These are phyloP conservation scores for Gorilla gorilla DNA, from an alignment of 2,113 vertebrate genomes.

Conservation along the genomic window DNA sequence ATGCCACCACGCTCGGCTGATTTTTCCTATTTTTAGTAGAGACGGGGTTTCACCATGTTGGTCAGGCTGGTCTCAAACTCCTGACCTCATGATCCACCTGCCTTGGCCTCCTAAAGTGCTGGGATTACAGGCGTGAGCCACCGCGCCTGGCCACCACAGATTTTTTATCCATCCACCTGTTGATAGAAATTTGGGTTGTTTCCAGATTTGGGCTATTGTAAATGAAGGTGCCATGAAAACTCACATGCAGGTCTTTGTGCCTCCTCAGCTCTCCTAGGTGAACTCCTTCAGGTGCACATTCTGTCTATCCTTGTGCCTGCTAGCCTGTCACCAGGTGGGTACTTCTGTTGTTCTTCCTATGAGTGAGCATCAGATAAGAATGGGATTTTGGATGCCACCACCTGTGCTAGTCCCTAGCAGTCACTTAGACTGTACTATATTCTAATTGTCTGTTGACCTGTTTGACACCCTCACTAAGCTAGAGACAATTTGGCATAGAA, in stretches of 20 bases:
- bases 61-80: too few species aligned
- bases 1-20: too few species aligned
- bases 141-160: rapidly evolving
- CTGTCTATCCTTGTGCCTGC: neutral
- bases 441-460: neutral
- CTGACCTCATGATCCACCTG: too few species aligned
- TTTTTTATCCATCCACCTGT: neutral
- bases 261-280: slow-evolving; percentile 3
- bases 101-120: too few species aligned
- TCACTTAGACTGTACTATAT: neutral
- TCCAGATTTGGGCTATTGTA: neutral
- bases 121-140: too few species aligned
- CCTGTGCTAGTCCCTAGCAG: too few species aligned
- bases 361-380: neutral
- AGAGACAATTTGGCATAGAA: neutral
- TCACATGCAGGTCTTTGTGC: neutral
- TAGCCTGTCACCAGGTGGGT: neutral
- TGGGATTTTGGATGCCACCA: neutral
- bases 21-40: too few species aligned
- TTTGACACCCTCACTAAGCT: neutral
- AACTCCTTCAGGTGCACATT: neutral
- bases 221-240: neutral
- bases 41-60: too few species aligned
- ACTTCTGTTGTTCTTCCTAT: neutral
- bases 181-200: neutral